Conservation (phyloP, 1,140 invertebrate genomes). For the Steinernema feltiae region DNA sequence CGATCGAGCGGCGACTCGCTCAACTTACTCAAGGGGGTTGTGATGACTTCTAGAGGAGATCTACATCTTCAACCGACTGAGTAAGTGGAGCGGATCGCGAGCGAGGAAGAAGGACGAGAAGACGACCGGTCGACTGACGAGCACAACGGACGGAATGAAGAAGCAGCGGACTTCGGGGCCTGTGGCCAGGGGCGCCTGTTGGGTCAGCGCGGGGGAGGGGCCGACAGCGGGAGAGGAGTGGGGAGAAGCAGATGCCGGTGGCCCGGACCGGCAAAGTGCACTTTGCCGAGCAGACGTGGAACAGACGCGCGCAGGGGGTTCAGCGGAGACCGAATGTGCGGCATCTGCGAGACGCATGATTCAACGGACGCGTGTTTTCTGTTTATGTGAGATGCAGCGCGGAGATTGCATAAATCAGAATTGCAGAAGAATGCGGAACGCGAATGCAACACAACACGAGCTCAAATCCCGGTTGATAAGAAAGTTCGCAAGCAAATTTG, state of each 20-base stretch:
- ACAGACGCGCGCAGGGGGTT: neutral
- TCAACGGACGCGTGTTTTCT: too few relatives aligned
- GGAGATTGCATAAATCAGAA: too few relatives aligned
- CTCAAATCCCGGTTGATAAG: too few relatives aligned
- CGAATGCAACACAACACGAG: too few relatives aligned
- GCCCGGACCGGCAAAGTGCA: neutral
- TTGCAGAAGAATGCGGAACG: too few relatives aligned
- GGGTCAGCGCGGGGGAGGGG: neutral
- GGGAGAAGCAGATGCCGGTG: neutral
- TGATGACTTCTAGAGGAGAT: neutral
- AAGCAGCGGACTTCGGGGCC: too few relatives aligned
- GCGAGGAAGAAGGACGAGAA: neutral
- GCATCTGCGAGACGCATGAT: too few relatives aligned
- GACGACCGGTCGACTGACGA: neutral
- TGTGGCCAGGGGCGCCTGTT: neutral
- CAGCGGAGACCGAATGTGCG: too few relatives aligned
- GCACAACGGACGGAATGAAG: too few relatives aligned
- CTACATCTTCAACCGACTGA: constrained; percentile 4
- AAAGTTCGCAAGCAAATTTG: too few relatives aligned
- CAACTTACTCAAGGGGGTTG: constrained; percentile 11
- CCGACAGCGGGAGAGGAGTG: neutral
- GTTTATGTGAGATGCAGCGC: too few relatives aligned
- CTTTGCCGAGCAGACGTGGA: neutral
- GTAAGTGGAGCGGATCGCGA: neutral
- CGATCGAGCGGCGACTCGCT: constrained; percentile 3